A percentile compares a stretch with the other conserved stretches of the same genome.
phyloP scores from a whole-genome alignment of 2,113 vertebrate species.

The Siniperca chuatsi region DNA sequence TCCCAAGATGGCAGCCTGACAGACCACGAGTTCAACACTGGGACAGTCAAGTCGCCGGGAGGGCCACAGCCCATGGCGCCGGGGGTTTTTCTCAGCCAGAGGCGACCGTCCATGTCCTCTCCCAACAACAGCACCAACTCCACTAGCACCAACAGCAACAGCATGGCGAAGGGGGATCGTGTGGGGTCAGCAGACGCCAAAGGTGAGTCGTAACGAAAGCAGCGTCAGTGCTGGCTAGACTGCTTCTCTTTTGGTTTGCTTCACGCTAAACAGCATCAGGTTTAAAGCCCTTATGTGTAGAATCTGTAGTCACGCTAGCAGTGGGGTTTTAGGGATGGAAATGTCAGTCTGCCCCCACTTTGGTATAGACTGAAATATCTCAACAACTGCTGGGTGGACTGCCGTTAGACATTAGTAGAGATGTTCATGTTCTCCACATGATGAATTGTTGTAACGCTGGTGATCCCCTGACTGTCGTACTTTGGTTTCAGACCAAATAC shows the following conservation, averaged over 20 bases:
- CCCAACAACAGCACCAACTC: slow-evolving; percentile 91
- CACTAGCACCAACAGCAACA: slow-evolving; percentile 77
- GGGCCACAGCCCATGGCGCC: slow-evolving; percentile 94
- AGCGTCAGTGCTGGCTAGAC: neutral
- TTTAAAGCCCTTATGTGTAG: neutral
- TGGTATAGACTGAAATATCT: no score
- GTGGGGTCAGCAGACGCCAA: slow-evolving; percentile 81
- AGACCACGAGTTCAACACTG: slow-evolving; percentile 92
- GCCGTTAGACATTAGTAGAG: no score
- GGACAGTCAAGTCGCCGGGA: slow-evolving; percentile 86
- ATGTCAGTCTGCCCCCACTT: neutral
- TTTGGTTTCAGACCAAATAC: no score
- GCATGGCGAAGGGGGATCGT: slow-evolving; percentile 87
- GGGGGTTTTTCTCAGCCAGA: slow-evolving; percentile 95
- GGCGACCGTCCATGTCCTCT: slow-evolving; percentile 92
- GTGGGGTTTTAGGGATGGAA: neutral
- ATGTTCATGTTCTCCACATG: no score
- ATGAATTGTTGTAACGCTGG: no score
- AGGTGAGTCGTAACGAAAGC: slow-evolving; percentile 64
- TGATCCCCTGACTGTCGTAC: no score
- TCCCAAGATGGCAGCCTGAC: slow-evolving; percentile 90
- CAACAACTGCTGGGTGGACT: no score
- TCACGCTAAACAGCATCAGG: neutral
- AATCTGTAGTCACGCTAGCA: no score
- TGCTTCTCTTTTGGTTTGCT: neutral